phyloP scores from a whole-genome alignment of 2,888 invertebrate species.

The Rhamphomyia laevipes region DNA sequence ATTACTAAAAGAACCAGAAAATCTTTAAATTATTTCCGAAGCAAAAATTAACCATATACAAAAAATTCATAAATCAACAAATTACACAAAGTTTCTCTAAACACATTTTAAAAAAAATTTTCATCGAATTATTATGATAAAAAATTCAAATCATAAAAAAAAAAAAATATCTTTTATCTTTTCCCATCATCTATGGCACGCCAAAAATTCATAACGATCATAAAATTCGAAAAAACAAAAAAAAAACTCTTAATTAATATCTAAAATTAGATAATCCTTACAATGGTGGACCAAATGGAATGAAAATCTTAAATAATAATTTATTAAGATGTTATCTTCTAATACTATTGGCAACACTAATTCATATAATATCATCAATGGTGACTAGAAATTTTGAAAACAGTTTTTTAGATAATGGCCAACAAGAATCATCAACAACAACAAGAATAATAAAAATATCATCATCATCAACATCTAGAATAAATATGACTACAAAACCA shows the following conservation, averaged over 20 bases:
- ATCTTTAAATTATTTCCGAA: no score
- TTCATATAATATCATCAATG: background rate
- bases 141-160: slow-evolving; percentile 7
- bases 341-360: slow-evolving; percentile 9
- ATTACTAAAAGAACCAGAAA: no score
- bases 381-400: background rate
- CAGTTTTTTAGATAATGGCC: background rate
- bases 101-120: no score
- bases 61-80: no score
- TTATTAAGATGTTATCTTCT: slow-evolving; percentile 11
- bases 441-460: background rate
- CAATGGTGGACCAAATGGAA: slow-evolving; percentile 12
- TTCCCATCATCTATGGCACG: background rate
- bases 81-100: no score
- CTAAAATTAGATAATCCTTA: slow-evolving; percentile 26
- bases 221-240: slow-evolving; percentile 5
- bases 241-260: slow-evolving; percentile 4
- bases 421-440: background rate
- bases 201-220: background rate
- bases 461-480: background rate
- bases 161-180: slow-evolving; percentile 13
- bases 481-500: background rate
- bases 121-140: background rate
- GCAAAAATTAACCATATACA: no score
- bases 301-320: slow-evolving; percentile 3